Evolutionary conservation across 2,797 vertebrate species (phyloP), one percentile per base, ranked within the genome.

Genomic region (Molossus molossus): DNA sequence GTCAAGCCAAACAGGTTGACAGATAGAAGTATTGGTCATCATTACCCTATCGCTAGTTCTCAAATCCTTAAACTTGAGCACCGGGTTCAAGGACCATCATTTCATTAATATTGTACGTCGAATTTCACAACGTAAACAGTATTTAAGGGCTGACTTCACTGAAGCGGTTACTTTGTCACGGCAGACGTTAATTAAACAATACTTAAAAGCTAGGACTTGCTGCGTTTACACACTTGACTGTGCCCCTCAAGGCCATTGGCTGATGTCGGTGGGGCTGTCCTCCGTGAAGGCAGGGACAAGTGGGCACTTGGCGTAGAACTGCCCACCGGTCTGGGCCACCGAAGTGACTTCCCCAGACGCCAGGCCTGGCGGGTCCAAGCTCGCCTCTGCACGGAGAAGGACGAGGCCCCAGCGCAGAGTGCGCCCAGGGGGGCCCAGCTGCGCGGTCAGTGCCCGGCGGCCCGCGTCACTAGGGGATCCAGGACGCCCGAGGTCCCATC

Each of bases 401-500:
- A 20, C 21, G 48, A 27, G 50, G 40, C 20, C 65, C 67, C 23
- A 37, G 18, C 77, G 33, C 40, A 3, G 21, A 29, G 45, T 20
- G 65, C 13, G 53, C 53, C 15, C 53, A 14, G 53, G 53, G 10
- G 53, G 14, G 53, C 53, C 53, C 53, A 53, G 50, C 29, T 45
- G 60, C 21, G 33, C 10, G 14, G 12, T 62, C 23, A 7, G 11
- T 50, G 27, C 6, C 15, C 67, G 60, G 23, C 12, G 0, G 11
- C 50, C 23, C 23, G 58, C 58, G 37, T 76, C 65, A 72, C 64
- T n/a, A 11, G 14, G 6, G 6, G 29, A 14, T 69, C 55, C 29
- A 14, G 0, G 4, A 21, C 60, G 45, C 1, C 1, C 21, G 40
- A 15, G 45, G 11, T 33, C 29, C 33, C 33, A 45, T 5, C 40